Base-by-base conservation (phyloP, 1,140 invertebrate species). In the Formica selysi region DNA sequence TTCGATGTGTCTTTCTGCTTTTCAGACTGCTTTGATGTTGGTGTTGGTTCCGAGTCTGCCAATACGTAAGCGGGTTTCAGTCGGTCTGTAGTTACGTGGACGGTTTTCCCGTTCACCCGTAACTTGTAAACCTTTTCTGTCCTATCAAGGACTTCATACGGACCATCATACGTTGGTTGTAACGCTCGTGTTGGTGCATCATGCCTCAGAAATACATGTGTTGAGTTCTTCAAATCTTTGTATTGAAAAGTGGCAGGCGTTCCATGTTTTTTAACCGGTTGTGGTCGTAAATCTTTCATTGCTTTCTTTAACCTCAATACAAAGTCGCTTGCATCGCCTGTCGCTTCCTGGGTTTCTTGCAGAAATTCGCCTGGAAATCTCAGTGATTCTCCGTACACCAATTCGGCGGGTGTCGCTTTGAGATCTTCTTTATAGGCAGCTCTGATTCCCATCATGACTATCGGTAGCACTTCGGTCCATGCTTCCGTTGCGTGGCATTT, bases 401-500 rank as follows among this genome's bases (percentile, higher is more conserved):
- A 7, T n/a, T 38, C 19, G 2, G 64, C 36, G 8, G 36, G 16
- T 65, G 36, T 22, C 11, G 64, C 64, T 0, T 65, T 1, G 0
- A 65, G 3, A 19, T 65, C 62, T 32, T 64, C 61, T 16, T 64
- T 64, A 0, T 1, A 13, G 11, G 1, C 16, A 5, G 61, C 29
- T 32, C 36, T 11, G 4, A 65, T 38, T 2, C 64, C 64, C 32
- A 65, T 19, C 16, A 65, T 36, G 16, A 65, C 32, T 38, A 65
- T n/a, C 2, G 36, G 64, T 8, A 38, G 3, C 0, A 32, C 1
- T 62, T 62, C 26, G 0, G 29, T 32, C 29, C 61, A 65, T 6
- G 11, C 38, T 38, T 36, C 8, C 8, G 29, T 38, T 38, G 6
- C 5, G 3, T 87, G 86, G 32, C 80, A 86, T n/a, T 36, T 62